Evolutionary conservation across 2,888 invertebrate species (phyloP), one percentile per base, ranked within the genome.

Genomic region (Phrixothrix hirtus): DNA sequence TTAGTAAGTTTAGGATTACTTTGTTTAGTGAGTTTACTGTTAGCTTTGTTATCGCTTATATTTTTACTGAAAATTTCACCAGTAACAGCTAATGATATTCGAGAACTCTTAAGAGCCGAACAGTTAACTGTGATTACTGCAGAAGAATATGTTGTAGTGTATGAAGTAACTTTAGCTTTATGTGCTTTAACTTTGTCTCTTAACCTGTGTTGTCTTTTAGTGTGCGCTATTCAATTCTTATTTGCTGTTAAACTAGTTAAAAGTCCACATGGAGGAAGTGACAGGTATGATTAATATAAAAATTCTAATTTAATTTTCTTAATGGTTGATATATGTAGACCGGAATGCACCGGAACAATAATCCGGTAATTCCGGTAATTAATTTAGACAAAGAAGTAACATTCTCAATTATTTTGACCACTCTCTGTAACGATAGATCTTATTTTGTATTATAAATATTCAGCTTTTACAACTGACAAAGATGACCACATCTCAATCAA

Each of bases 221-320:
- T 95, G 68, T 95, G 95, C 81, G 89, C 93, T 66, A 91, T 94
- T 71, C 95, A 95, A 81, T 94, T 93, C 79, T 83, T 94, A 71
- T 94, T 95, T 74, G 92, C 94, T 36, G 91, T 95, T 62, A 94
- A 94, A 79, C 82, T 95, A 75, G 87, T 92, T 70, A 88, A 92
- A 72, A 88, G 91, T 42, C 88, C 89, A 49, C 89, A 89, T 69
- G 89, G 87, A 66, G 85, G 86, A 70, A 84, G 81, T 70, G 80
- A 80, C 51, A 80, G 85, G 85, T 84, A 75, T 72, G 71, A 29
- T 11, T 29, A 29, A 3, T 9, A 10, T 11, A 9, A 9, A 29
- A 5, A 2, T 10, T 11, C 29, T 11, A 29, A 10, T 29, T n/a
- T n/a, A 29, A 10, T 10, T 11, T 7, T 10, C 10, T 11, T 29